Percentiles rank a stretch among this genome's conserved stretches.
These are phyloP conservation scores for Lucinisca nassula DNA, from an alignment of 2,888 invertebrate genomes.

Conservation along the genomic window DNA sequence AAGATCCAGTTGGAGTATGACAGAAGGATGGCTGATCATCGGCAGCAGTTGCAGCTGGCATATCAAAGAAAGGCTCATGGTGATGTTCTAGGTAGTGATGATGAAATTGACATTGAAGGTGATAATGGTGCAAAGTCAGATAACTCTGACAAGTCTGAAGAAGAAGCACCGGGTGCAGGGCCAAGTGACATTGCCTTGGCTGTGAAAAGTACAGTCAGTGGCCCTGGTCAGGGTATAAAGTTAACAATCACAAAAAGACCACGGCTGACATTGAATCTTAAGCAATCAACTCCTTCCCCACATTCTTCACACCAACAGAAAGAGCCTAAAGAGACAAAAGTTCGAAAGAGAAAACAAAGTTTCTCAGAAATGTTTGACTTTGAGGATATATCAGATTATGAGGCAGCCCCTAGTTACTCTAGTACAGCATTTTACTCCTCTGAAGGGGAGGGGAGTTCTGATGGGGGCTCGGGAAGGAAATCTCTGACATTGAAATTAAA, in stretches of 20 bases:
- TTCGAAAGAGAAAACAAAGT: slow-evolving; percentile 69
- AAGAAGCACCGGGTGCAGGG: slow-evolving; percentile 29
- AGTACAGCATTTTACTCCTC: slow-evolving; percentile 58
- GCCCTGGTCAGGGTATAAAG: slow-evolving; percentile 87
- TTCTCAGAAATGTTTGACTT: slow-evolving; percentile 66
- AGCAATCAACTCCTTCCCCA: slow-evolving; percentile 51
- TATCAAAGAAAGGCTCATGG: slow-evolving; percentile 53
- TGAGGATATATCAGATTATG: slow-evolving; percentile 71
- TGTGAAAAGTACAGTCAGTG: slow-evolving; percentile 60
- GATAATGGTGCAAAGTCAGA: slow-evolving; percentile 54
- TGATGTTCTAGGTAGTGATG: slow-evolving; percentile 54
- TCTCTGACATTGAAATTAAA: slow-evolving; percentile 70
- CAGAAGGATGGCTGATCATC: slow-evolving; percentile 68
- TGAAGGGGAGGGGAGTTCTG: slow-evolving; percentile 70
- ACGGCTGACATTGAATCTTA: slow-evolving; percentile 48
- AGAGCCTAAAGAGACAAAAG: slow-evolving; percentile 42
- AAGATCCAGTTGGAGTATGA: slow-evolving; percentile 55
- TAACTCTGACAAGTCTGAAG: slow-evolving; percentile 60
- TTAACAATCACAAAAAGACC: slow-evolving; percentile 84
- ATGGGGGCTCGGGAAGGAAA: slow-evolving; percentile 63
- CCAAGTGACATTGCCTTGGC: slow-evolving; percentile 38
- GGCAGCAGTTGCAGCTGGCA: slow-evolving; percentile 52
- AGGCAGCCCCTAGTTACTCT: slow-evolving; percentile 61
- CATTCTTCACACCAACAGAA: slow-evolving; percentile 44
- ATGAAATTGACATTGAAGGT: slow-evolving; percentile 68